Conservation (phyloP, 1,140 invertebrate species). For the Drosophila nigromelanica region DNA sequence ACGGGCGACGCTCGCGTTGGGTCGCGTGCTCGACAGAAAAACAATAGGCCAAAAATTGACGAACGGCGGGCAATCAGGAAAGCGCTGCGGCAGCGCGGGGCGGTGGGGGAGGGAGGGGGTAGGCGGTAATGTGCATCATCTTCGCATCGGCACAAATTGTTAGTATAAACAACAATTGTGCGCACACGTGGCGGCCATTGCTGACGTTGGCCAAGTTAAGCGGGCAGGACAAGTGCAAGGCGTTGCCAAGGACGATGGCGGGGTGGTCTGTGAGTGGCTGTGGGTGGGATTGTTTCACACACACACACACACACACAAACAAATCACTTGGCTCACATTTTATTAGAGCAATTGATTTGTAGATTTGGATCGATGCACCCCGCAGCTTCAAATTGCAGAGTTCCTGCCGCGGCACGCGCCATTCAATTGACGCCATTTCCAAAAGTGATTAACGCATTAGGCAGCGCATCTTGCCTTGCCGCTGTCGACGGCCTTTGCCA, state of each 20-base stretch:
- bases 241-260: slow-evolving; percentile 51
- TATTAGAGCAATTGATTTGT: slow-evolving; percentile 75
- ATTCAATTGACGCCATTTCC: slow-evolving; percentile 72
- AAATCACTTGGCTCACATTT: slow-evolving; percentile 63
- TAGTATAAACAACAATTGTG: slow-evolving; percentile 83
- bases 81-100: neutral
- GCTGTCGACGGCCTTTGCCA: neutral
- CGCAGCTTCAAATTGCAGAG: slow-evolving; percentile 55
- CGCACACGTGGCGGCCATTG: slow-evolving; percentile 76
- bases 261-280: neutral
- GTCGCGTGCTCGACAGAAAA: slow-evolving; percentile 67
- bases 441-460: slow-evolving; percentile 80
- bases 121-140: slow-evolving; percentile 66
- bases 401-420: slow-evolving; percentile 71
- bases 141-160: slow-evolving; percentile 81
- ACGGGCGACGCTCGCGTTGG: slow-evolving; percentile 46
- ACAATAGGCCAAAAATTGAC: slow-evolving; percentile 63
- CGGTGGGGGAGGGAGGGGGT: neutral
- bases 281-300: neutral
- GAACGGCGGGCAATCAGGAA: slow-evolving; percentile 72
- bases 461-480: neutral
- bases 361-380: slow-evolving; percentile 56
- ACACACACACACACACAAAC: slow-evolving; percentile 3
- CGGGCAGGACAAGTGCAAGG: slow-evolving; percentile 69
- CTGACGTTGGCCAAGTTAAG: slow-evolving; percentile 31